Conservation (phyloP, 2,888 invertebrate species). For the Heteromyza rotundicornis region DNA sequence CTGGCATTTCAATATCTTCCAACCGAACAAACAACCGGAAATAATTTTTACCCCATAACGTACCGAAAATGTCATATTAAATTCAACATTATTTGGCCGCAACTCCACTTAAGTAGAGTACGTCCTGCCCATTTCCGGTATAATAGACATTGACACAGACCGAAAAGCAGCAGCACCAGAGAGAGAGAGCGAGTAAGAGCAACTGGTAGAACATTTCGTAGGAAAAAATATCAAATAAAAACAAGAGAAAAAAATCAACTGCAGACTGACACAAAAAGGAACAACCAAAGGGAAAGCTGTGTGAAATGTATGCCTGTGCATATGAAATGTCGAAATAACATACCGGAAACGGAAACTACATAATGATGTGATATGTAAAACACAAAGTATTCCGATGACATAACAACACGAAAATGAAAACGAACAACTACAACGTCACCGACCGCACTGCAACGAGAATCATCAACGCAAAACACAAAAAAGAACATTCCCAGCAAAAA, state of each 20-base stretch:
- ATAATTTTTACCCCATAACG: not conserved
- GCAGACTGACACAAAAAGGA: no score
- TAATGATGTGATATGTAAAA: not conserved
- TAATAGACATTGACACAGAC: not conserved
- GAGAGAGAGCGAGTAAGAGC: not conserved
- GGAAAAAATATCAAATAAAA: no score
- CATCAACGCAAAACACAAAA: not conserved
- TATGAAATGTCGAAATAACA: not conserved
- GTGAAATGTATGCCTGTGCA: not conserved
- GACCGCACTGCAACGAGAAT: not conserved
- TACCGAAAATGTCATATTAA: constrained; percentile 1
- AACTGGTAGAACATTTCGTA: not conserved
- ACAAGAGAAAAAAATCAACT: no score
- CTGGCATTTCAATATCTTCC: no score
- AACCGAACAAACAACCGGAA: constrained; percentile 2
- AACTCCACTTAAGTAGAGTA: no score
- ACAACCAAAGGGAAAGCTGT: no score
- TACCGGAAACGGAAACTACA: constrained; percentile 4
- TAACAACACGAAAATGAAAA: no score
- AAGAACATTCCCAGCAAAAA: not conserved
- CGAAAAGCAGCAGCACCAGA: not conserved
- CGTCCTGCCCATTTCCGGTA: not conserved
- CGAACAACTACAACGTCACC: not conserved
- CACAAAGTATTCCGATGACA: not conserved
- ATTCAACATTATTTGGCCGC: not conserved